These are phyloP conservation scores for Thamnaconus septentrionalis DNA, from an alignment of 2,113 vertebrate genomes.

Conservation along the genomic window DNA sequence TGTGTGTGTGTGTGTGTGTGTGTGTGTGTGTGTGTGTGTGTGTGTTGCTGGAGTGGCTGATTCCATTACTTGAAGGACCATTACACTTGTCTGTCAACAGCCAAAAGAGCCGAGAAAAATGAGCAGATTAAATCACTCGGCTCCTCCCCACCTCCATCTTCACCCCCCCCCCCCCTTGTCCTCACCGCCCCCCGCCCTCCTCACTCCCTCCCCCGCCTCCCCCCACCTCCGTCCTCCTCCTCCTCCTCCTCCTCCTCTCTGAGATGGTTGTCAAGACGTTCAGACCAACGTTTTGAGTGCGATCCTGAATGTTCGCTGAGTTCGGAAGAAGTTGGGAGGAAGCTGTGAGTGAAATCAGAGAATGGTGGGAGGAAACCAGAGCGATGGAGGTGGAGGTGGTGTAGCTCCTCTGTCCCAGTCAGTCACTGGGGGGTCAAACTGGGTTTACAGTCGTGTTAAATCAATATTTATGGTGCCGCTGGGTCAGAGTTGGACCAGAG, in stretches of 20 bases:
- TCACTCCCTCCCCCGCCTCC: slow-evolving; percentile 39
- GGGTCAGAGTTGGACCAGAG: slow-evolving; percentile 21
- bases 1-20: slow-evolving; percentile 19
- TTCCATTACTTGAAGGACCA: slow-evolving; percentile 79
- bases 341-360: too few species aligned
- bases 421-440: slow-evolving; percentile 1
- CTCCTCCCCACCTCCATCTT: slow-evolving; percentile 44
- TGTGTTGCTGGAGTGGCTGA: slow-evolving; percentile 74
- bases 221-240: slow-evolving; percentile 36
- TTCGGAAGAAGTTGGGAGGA: not conserved
- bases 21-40: slow-evolving; percentile 37
- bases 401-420: too few species aligned
- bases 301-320: not conserved
- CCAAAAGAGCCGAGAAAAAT: slow-evolving; percentile 73
- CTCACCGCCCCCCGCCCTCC: slow-evolving; percentile 19
- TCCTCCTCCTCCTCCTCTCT: slow-evolving; percentile 10
- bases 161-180: slow-evolving; percentile 4
- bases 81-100: slow-evolving; percentile 75
- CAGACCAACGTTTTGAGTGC: slow-evolving; percentile 30
- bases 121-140: slow-evolving; percentile 70
- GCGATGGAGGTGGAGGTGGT: too few species aligned
- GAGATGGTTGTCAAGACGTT: slow-evolving; percentile 9
- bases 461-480: slow-evolving; percentile 22
- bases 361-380: too few species aligned
- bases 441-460: slow-evolving; percentile 50